phyloP scores from a whole-genome alignment of 2,888 invertebrate genomes.

The Tenthredo mesomela region DNA sequence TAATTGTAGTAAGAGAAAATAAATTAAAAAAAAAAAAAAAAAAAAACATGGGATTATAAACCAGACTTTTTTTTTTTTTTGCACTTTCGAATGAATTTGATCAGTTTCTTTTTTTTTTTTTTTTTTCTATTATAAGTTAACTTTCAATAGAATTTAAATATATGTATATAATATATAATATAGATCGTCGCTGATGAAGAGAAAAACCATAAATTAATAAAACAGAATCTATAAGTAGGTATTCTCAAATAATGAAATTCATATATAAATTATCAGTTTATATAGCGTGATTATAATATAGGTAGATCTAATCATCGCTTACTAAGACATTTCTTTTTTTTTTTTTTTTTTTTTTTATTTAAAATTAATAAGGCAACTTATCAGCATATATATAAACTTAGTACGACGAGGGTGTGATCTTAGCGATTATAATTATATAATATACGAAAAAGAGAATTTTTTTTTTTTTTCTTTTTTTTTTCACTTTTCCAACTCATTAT shows the following conservation, averaged over 20 bases:
- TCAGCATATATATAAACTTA: background rate
- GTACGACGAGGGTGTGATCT: background rate
- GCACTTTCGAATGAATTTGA: no score
- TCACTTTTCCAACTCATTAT: no score
- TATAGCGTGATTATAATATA: background rate
- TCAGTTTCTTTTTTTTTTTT: background rate
- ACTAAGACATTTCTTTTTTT: background rate
- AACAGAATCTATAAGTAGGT: background rate
- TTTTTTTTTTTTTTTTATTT: background rate
- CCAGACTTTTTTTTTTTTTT: background rate
- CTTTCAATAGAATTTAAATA: background rate
- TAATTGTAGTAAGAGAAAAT: background rate
- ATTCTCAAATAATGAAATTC: background rate
- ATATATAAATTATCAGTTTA: background rate
- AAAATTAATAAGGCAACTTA: conserved; percentile 47
- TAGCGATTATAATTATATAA: background rate
- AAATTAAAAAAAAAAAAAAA: no score
- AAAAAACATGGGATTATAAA: background rate
- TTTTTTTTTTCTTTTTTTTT: no score
- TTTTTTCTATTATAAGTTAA: background rate
- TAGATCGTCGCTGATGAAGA: background rate
- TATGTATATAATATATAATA: background rate
- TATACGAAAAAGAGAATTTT: background rate
- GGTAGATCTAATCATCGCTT: background rate
- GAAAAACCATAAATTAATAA: background rate